phyloP scores from a whole-genome alignment of 2,888 invertebrate species.

The Pteria penguin region DNA sequence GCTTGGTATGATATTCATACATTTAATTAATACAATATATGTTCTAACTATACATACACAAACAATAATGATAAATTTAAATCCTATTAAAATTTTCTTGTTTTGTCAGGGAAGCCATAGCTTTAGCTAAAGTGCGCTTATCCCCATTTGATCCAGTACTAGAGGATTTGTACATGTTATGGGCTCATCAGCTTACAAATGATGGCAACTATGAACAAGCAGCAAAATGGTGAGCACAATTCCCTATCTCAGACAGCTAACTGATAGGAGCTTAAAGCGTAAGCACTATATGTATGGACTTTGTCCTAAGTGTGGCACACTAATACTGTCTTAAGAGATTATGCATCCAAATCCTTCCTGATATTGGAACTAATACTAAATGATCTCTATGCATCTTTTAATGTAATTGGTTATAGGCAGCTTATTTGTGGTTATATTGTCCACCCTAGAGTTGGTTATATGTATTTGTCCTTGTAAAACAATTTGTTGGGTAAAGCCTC shows the following conservation, averaged over 20 bases:
- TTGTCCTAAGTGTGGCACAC: too few relatives aligned
- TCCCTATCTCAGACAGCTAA: background rate
- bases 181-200: constrained; percentile 74
- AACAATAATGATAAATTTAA: background rate
- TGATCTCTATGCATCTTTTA: too few relatives aligned
- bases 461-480: too few relatives aligned
- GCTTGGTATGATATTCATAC: too few relatives aligned
- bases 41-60: background rate
- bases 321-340: too few relatives aligned
- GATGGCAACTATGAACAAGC: constrained; percentile 80
- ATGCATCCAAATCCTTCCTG: too few relatives aligned
- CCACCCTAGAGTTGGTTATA: too few relatives aligned
- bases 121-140: constrained; percentile 76
- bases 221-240: constrained; percentile 77
- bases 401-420: too few relatives aligned
- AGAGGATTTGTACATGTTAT: constrained; percentile 72
- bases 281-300: too few relatives aligned
- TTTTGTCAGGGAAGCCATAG: constrained; percentile 80
- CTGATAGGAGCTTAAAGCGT: background rate
- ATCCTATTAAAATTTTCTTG: background rate
- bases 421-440: too few relatives aligned
- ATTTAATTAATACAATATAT: background rate
- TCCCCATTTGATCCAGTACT: constrained; percentile 78
- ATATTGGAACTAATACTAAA: too few relatives aligned
- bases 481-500: too few relatives aligned